Base-by-base conservation (phyloP, 2,797 vertebrate genomes). In the Acanthurus leucopareius region DNA sequence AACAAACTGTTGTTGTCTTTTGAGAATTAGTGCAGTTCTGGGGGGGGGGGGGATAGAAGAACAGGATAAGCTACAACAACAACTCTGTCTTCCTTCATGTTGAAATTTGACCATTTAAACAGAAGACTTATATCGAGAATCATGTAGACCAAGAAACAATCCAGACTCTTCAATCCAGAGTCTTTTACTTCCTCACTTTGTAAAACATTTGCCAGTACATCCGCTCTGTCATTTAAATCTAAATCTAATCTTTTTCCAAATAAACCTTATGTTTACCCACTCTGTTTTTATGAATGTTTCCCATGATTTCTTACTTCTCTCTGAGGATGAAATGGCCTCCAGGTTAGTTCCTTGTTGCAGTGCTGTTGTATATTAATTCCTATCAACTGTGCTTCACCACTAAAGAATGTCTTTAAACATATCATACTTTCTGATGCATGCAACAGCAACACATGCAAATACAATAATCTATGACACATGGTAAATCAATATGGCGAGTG, bases 241-340 rank as follows among this genome's bases (percentile, higher is more conserved):
- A 52, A 40, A 64, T 54, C 35, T 42, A 38, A 56, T 64, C 15
- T 25, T 44, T 67, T 62, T 54, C 38, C 25, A 77, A 49, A 75
- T 40, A 10, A 38, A 14, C 32, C 32, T 32, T 32, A 32, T 32
- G 32, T 32, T 32, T 32, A 32, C 32, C 22, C 2, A 9, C 7
- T 64, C 17, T 10, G 4, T 47, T 74, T 47, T 73, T 60, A 59
- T 51, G n/a, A 4, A 7, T 22, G 17, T 56, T 48, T 58, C 5
- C n/a, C 19, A 25, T 71, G 54, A 32, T 32, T 52, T 72, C 15
- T 45, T 20, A 11, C n/a, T 25, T 38, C 1, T 59, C n/a, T 66
- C 53, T 54, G 15, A 35, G 47, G 19, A n/a, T 25, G 16, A 70
- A 87, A 84, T 79, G 20, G 56, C 74, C 83, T 83, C 74, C 80